Conservation (phyloP, 2,888 invertebrate genomes). For the Stenodema calcarata region DNA sequence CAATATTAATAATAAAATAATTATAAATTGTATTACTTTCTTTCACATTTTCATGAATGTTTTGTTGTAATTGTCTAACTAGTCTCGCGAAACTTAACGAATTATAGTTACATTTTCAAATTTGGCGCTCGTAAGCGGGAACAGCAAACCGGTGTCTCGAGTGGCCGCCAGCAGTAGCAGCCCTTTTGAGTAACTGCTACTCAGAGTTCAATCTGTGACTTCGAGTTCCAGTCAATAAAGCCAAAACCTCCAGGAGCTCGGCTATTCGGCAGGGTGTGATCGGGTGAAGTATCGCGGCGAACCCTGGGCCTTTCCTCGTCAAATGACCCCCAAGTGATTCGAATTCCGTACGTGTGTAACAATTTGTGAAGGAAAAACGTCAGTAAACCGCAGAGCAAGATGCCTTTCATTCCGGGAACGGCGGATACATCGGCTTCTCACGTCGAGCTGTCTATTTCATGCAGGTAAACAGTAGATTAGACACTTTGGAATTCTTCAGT, state of each 20-base stretch:
- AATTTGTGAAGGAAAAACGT: background rate
- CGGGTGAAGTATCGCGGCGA: background rate
- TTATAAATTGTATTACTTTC: no score
- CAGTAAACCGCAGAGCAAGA: background rate
- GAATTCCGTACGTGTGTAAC: background rate
- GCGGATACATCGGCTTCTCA: constrained; percentile 60
- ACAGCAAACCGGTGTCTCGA: no score
- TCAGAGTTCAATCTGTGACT: background rate
- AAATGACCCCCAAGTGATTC: background rate
- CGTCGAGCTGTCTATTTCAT: constrained; percentile 61
- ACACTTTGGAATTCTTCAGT: no score
- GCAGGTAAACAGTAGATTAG: constrained; percentile 59
- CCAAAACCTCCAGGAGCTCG: background rate
- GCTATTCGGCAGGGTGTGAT: background rate
- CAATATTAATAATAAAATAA: no score
- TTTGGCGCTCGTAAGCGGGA: no score
- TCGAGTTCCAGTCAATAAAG: background rate
- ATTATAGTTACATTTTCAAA: no score
- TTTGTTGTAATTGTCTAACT: no score
- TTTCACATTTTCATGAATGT: no score
- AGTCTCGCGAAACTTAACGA: no score
- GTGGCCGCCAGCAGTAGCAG: background rate
- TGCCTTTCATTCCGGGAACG: constrained; percentile 60
- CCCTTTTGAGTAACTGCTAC: background rate
- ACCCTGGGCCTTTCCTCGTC: background rate